Base-by-base conservation (phyloP, 1,140 invertebrate species). In the Littorina saxatilis region DNA sequence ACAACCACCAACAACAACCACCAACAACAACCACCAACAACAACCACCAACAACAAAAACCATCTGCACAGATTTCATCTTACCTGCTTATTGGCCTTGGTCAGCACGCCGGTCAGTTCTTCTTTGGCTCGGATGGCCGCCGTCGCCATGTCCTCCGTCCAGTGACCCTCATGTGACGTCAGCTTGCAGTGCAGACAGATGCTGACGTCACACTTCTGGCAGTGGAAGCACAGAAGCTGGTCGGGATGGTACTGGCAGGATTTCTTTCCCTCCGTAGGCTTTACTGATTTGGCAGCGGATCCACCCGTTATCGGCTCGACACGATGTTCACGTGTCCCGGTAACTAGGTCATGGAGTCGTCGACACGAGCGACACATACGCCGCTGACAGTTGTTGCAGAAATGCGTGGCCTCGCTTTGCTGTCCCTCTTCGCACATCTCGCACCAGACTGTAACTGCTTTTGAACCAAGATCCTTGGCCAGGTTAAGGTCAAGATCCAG, bases 181-280 rank as follows among this genome's bases (percentile, higher is more conserved):
- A 78, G 58, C 58, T 78, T 78, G 55, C 76, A 78, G 37, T 78
- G 55, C 35, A 78, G 76, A 35, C 76, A 78, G 76, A 78, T 78
- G 58, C 15, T 78, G 37, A 66, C 58, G 37, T 78, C 76, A 66
- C 76, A 78, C 37, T 78, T 58, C 35, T 58, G 29, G 39, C 76
- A 78, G 37, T 78, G 76, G 76, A 78, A 78, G 39, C 52, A 61
- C 55, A 78, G 52, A 15, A 32, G 4, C 39, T 78, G 76, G 47
- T 63, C 76, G 1, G 55, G 55, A 29, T 78, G 76, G 37, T 39
- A 63, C 55, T 32, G 55, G 20, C 55, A 78, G 37, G 1, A 35
- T 39, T 35, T 75, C 13, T 29, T 17, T 9, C 29, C 50, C 20
- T 40, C 1, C 32, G 17, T 23, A 0, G 17, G 13, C 23, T 39